Evolutionary conservation across 2,113 vertebrate genomes (phyloP).

Genomic region (Lampris incognitus): DNA sequence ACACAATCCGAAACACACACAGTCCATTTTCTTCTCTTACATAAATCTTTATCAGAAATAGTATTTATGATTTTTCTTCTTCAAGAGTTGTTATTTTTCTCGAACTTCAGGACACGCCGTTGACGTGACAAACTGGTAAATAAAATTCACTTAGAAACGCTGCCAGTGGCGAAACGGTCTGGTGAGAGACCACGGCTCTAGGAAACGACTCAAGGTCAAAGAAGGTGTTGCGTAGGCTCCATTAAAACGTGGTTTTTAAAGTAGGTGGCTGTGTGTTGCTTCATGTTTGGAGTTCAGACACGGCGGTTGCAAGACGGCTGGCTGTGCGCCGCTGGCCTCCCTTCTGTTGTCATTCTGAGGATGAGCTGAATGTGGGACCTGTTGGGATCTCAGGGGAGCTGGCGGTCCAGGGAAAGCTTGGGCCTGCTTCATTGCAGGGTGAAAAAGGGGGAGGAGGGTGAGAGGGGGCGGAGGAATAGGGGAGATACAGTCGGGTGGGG

Average conservation of each 20-base stretch:
- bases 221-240: neutral
- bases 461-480: conserved; percentile 47
- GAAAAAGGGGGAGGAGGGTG: conserved; percentile 68
- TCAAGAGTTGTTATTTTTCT: too few species aligned
- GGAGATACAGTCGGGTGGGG: conserved; percentile 48
- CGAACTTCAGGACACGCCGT: too few species aligned
- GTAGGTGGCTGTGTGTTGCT: neutral
- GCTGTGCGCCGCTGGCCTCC: conserved; percentile 29
- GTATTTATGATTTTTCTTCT: too few species aligned
- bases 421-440: conserved; percentile 67
- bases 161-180: neutral
- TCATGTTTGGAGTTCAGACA: conserved; percentile 18
- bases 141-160: conserved; percentile 18
- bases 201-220: too few species aligned
- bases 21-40: too few species aligned
- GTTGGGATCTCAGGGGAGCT: conserved; percentile 62
- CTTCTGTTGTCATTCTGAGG: conserved; percentile 56
- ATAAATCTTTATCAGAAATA: too few species aligned
- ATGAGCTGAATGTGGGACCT: conserved; percentile 56
- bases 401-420: conserved; percentile 53
- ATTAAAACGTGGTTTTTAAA: too few species aligned
- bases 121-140: neutral
- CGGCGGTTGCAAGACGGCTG: conserved; percentile 23
- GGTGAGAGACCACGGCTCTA: neutral
- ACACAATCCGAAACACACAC: neutral